Conservation (phyloP, 2,113 vertebrate genomes). For the Falco punctatus region DNA sequence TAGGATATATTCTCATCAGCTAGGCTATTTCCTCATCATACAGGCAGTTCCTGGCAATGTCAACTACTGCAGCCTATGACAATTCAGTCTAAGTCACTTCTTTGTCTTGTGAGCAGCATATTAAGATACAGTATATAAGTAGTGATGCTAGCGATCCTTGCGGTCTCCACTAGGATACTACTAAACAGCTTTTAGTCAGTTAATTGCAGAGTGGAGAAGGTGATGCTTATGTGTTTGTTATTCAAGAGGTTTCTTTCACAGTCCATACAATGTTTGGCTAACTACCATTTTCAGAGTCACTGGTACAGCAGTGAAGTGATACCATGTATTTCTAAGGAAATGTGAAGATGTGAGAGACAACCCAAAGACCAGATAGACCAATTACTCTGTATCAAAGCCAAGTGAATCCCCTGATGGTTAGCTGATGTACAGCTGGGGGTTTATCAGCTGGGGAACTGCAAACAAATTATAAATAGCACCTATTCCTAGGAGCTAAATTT, state of each 20-base stretch:
- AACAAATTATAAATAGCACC: not conserved
- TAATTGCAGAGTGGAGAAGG: not conserved
- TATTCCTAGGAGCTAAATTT: conserved; percentile 22
- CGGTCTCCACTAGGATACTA: not conserved
- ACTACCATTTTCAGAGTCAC: not conserved
- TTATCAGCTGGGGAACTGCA: not conserved
- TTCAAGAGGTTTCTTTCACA: not conserved
- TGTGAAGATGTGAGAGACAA: not conserved
- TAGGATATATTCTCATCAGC: not conserved
- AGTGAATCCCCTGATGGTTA: not conserved
- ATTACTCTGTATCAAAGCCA: not conserved
- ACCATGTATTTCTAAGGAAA: not conserved
- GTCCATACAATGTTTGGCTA: not conserved
- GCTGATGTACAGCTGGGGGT: not conserved
- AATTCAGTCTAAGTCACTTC: not conserved
- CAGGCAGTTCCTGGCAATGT: not conserved
- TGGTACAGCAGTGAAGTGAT: not conserved
- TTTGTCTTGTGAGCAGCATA: not conserved
- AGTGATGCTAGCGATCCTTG: not conserved
- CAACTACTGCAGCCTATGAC: not conserved
- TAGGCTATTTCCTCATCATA: not conserved
- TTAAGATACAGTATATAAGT: not conserved
- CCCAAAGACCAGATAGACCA: not conserved
- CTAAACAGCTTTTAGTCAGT: not conserved
- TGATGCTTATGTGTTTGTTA: not conserved